Percentiles rank a stretch among this genome's conserved stretches.
These are phyloP conservation scores for Sprattus sprattus DNA, from an alignment of 2,113 vertebrate genomes.

Conservation along the genomic window DNA sequence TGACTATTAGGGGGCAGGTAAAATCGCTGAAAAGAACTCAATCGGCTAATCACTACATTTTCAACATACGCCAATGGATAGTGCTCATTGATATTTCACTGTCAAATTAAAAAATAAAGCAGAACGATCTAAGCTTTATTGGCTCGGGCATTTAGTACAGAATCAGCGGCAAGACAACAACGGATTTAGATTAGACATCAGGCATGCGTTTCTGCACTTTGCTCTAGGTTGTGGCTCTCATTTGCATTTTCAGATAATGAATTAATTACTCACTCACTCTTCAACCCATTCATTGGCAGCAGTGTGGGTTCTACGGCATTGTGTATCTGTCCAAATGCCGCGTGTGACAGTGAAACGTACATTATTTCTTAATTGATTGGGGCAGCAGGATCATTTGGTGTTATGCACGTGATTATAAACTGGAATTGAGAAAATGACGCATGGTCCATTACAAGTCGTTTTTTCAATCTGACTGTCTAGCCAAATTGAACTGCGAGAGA, in stretches of 20 bases:
- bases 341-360: not conserved
- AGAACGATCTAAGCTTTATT: constrained; percentile 25
- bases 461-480: constrained; percentile 9
- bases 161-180: constrained; percentile 39
- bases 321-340: constrained; percentile 21
- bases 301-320: constrained; percentile 30
- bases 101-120: constrained; percentile 25
- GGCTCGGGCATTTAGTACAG: constrained; percentile 7
- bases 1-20: constrained; percentile 7
- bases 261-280: constrained; percentile 67
- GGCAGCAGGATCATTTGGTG: not conserved
- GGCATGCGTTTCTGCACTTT: constrained; percentile 44
- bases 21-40: not conserved
- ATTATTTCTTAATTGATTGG: constrained; percentile 12
- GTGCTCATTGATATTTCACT: constrained; percentile 25
- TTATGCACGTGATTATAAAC: constrained; percentile 5
- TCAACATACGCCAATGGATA: constrained; percentile 12
- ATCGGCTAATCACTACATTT: constrained; percentile 27
- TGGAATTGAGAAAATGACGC: not conserved
- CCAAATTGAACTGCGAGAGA: not conserved
- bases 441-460: not conserved
- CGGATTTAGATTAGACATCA: constrained; percentile 37
- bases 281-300: constrained; percentile 59
- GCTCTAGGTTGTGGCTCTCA: constrained; percentile 55
- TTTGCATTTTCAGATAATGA: constrained; percentile 75